phyloP scores from a whole-genome alignment of 2,888 invertebrate species.

The Eristalis intricaria region DNA sequence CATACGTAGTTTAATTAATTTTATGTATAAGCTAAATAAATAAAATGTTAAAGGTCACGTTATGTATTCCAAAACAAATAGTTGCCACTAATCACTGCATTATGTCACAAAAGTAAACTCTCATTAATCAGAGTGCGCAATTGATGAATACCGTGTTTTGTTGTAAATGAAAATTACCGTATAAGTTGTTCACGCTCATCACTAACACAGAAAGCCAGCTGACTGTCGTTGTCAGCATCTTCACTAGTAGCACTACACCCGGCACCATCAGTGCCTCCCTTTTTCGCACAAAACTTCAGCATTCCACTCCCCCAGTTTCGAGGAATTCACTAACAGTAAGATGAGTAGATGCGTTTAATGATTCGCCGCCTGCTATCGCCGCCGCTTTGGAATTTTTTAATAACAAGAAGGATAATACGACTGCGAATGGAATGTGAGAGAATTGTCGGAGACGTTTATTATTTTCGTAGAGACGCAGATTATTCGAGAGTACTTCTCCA shows the following conservation, averaged over 20 bases:
- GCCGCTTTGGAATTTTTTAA: constrained; percentile 12
- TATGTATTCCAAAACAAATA: neutral
- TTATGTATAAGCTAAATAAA: no score
- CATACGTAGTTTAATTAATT: no score
- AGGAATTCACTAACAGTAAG: constrained; percentile 2
- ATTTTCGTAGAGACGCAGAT: neutral
- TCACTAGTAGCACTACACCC: constrained; percentile 33
- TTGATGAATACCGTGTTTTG: neutral
- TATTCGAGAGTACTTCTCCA: neutral
- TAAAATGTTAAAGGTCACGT: no score
- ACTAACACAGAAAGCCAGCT: constrained; percentile 55
- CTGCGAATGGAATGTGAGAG: constrained; percentile 4
- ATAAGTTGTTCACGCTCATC: constrained; percentile 68
- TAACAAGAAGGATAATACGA: neutral
- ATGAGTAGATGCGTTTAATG: neutral
- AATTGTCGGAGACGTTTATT: neutral
- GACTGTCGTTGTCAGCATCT: constrained; percentile 21
- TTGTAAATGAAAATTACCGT: constrained; percentile 50
- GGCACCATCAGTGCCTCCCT: constrained; percentile 20
- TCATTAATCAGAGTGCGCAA: neutral
- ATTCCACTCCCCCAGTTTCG: constrained; percentile 34
- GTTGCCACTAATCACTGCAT: neutral
- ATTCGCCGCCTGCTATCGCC: neutral
- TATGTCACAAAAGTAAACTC: neutral
- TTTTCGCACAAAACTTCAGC: constrained; percentile 51